Percentiles rank a stretch among this genome's conserved stretches.
Conservation (phyloP, 2,113 vertebrate genomes). For the Prolemur simus region DNA sequence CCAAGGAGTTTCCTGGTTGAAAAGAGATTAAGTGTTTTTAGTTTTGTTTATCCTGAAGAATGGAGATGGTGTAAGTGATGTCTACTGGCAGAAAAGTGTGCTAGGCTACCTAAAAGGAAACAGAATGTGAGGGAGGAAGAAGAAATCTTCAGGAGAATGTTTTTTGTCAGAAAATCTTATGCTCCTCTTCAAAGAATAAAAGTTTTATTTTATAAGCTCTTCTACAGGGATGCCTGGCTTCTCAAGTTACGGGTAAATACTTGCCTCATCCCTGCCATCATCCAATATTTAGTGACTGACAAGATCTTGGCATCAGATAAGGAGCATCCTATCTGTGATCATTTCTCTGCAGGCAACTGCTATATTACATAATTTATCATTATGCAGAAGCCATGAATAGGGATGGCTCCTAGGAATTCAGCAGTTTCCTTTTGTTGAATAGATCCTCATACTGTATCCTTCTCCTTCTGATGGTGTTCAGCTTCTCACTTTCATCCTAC, state of each 20-base stretch:
- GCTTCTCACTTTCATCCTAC: background rate
- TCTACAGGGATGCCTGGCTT: background rate
- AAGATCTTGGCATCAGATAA: background rate
- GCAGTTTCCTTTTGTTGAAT: background rate
- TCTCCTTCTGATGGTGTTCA: background rate
- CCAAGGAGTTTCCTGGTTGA: background rate
- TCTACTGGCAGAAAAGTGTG: background rate
- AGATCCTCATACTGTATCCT: no score
- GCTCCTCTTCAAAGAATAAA: background rate
- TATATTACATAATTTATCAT: background rate
- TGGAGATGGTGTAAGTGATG: background rate
- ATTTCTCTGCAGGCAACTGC: background rate
- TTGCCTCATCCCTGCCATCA: background rate
- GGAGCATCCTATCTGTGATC: background rate
- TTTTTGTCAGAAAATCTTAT: background rate
- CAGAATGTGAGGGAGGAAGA: background rate
- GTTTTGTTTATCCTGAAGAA: background rate
- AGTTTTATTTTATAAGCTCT: background rate
- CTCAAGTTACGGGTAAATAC: background rate
- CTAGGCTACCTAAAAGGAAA: background rate
- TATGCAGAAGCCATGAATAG: background rate
- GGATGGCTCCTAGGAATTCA: background rate
- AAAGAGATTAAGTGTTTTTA: background rate
- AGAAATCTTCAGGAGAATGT: background rate
- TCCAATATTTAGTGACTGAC: background rate